phyloP scores from a whole-genome alignment of 2,888 invertebrate genomes.

The Drosophila conformis region DNA sequence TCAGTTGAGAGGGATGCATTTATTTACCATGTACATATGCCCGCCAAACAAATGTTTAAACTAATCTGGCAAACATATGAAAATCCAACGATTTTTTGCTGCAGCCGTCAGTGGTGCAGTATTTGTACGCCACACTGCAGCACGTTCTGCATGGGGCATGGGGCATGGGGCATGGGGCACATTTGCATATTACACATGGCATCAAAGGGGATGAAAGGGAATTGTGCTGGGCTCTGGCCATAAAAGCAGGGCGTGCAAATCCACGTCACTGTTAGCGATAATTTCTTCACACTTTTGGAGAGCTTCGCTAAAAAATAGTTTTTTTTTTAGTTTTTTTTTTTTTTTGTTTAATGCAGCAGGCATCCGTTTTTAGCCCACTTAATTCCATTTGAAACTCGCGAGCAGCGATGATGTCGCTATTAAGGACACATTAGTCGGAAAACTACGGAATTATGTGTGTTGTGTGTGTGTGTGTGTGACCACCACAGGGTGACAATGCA shows the following conservation, averaged over 20 bases:
- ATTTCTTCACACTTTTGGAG: conserved; percentile 59
- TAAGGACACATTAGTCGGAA: conserved; percentile 77
- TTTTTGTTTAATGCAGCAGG: conserved; percentile 45
- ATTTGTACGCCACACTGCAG: background rate
- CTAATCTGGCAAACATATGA: background rate
- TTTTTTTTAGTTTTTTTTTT: conserved; percentile 32
- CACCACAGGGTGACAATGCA: conserved; percentile 45
- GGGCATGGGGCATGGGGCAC: conserved; percentile 1
- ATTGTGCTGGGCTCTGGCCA: conserved; percentile 41
- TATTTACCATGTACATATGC: background rate
- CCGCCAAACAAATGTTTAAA: background rate
- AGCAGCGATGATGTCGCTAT: conserved; percentile 74
- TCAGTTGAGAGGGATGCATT: background rate
- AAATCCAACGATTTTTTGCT: background rate
- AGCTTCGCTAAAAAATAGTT: conserved; percentile 33
- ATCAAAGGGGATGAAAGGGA: conserved; percentile 33
- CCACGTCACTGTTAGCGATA: conserved; percentile 49
- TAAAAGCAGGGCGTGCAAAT: conserved; percentile 37
- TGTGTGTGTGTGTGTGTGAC: conserved; percentile 23
- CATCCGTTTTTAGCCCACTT: conserved; percentile 74
- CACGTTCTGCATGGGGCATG: background rate
- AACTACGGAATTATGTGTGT: conserved; percentile 65
- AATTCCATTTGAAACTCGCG: conserved; percentile 66
- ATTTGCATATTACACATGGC: conserved; percentile 43
- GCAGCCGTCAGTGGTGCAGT: background rate